Base-by-base conservation (phyloP, 2,888 invertebrate genomes). In the Microctonus aethiopoides region DNA sequence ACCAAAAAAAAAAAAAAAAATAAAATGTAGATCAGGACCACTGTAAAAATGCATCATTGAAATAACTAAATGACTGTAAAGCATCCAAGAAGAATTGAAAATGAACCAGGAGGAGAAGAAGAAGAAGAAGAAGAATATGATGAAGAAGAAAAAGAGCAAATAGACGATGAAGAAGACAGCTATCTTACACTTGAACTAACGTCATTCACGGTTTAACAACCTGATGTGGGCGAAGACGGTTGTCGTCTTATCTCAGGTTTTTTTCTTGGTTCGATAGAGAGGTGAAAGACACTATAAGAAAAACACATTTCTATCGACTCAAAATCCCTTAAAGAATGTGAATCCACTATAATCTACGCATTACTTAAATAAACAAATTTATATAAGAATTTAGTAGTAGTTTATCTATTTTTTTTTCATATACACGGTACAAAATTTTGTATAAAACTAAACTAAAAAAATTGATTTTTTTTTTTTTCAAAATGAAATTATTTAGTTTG, bases 21-120 rank as follows among this genome's bases (percentile, higher is more conserved):
- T 41, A 29, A 66, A 54, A 57, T 65, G 57, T 20, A 57, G 46
- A 32, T 56, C 62, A 46, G 26, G n/a, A n/a, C n/a, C n/a, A 56
- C 56, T 57, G 32, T 46, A 57, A 22, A 26, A 66, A 64, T 65
- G 67, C 75, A 72, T 78, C 78, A 76, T 79, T 76, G 79, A 80
- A 80, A 79, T 80, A 79, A 79, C 76, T 74, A 70, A 70, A 73
- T 74, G 75, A 76, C 77, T 81, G 78, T 79, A 79, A 74, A 74
- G 61, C 74, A 74, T 78, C 80, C 80, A 80, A 81, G 75, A 77
- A 73, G 74, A 74, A 72, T n/a, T n/a, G 74, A 63, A 32, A 11
- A 29, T 41, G 41, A 7, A 29, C 20, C 36, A 57, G 39, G 16
- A 57, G 39, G 16, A 22, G 24, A 22, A 22, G 11, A 11, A 5